Evolutionary conservation across 37 sponge, comb jelly and placozoan genomes (phyloP), one percentile per base, ranked within the genome.

Genomic region (Agelas oroides): DNA sequence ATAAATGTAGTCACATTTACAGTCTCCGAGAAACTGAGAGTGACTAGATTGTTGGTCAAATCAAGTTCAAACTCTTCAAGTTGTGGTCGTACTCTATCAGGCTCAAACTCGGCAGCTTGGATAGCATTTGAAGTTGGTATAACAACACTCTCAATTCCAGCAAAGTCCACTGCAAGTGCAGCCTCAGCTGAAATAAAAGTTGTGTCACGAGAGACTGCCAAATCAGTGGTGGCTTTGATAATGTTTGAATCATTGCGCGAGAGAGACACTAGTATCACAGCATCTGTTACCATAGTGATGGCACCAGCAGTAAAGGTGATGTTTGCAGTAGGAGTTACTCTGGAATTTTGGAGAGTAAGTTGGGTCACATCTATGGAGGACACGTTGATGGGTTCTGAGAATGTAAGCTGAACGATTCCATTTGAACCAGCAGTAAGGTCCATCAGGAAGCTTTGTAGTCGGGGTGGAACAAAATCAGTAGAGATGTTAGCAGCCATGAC

Each of bases 21-120:
- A 68, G 95, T 92, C 78, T 95, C 95, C 33, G 95, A 95, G 74
- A 93, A 93, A 41, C 79, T 77, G 14, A 93, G 87, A 6, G 86
- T 78, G 53, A 93, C 79, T 13, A 34, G 63, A 40, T 89, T 86
- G 23, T 58, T 57, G 15, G 79, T 82, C 31, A 93, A 70, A 55
- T 93, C 84, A 20, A 93, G 73, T 21, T 63, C 73, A 73, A 83
- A 86, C 11, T 28, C 35, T 16, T 40, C 55, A 24, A 93, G 67
- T 14, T 64, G 38, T 0, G 97, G 97, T 62, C 95, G 73, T 15
- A 82, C 52, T n/a, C 75, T 71, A 71, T 97, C 97, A 19, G 90
- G 90, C 31, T 71, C 88, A 83, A 92, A 97, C 8, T 85, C 81
- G 18, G 28, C 30, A 40, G 78, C 90, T 21, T 58, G 71, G 0